Base-by-base conservation (phyloP, 1,140 invertebrate genomes). In the Neodiprion pinetum region DNA sequence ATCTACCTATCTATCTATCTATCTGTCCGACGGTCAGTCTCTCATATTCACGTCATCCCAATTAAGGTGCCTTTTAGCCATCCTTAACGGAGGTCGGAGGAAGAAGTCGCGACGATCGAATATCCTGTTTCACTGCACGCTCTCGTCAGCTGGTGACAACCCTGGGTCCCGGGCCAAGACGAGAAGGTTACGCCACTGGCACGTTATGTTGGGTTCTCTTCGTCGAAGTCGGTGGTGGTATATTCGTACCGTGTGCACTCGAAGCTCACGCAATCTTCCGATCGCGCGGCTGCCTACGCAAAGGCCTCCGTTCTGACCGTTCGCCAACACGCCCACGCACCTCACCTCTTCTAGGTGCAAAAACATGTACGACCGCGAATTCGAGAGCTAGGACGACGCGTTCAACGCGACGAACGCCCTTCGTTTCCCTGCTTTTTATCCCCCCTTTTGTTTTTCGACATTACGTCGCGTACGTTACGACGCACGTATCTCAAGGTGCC, bases 221-320 rank as follows among this genome's bases (percentile, higher is more conserved):
- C 14, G 67, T 21, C 40, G 40, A 21, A 69, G 23, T 61, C 53
- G 53, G 53, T 61, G 53, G 53, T 40, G 28, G 28, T 69, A 47
- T 69, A 69, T 69, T 69, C 67, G 67, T 69, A 69, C 67, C 67
- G 67, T 69, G 67, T 69, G 67, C 67, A 69, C 67, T 69, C 21
- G 67, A 23, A 47, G 67, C 67, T 69, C 67, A 69, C 67, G 67
- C 40, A 69, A 69, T 69, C 67, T 21, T 47, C 40, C 12, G 67
- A 69, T 69, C 67, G 53, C 53, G 53, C n/a, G 53, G 53, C 53
- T 47, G 40, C 67, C 67, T 69, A 69, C 40, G 40, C 11, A 21
- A 47, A 69, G 67, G 40, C 40, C 21, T 47, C 67, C 67, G 67
- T 69, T 69, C 67, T 69, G 67, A 69, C 17, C 67, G 67, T 69